phyloP scores from a whole-genome alignment of 2,888 invertebrate species.

The Endotricha flammealis region DNA sequence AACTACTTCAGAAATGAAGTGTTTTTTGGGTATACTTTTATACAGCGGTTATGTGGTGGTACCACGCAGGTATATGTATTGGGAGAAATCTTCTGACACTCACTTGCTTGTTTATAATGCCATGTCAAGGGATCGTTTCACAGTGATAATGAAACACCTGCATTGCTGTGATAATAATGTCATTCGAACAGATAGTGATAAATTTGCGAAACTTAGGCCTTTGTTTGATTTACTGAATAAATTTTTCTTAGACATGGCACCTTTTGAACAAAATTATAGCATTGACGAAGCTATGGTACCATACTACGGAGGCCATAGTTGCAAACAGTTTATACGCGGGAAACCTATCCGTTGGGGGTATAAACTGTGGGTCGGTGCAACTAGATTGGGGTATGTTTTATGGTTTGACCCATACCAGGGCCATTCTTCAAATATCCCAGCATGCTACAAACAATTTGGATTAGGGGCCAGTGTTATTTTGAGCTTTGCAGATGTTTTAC shows the following conservation, averaged over 20 bases:
- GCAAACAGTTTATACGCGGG: slow-evolving; percentile 11
- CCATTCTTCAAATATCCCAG: not conserved
- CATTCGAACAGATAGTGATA: slow-evolving; percentile 1
- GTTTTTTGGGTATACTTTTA: too few species aligned
- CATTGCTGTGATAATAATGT: too few species aligned
- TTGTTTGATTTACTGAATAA: slow-evolving; percentile 8
- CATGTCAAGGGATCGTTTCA: too few species aligned
- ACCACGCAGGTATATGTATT: too few species aligned
- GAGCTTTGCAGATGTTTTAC: slow-evolving; percentile 4
- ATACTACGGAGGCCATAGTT: slow-evolving; percentile 7
- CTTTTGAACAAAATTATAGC: slow-evolving; percentile 7
- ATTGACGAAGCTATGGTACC: too few species aligned
- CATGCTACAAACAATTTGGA: slow-evolving; percentile 8
- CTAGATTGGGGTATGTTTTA: slow-evolving; percentile 8
- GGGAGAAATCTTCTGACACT: not conserved
- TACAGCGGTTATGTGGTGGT: too few species aligned
- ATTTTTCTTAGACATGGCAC: slow-evolving; percentile 4
- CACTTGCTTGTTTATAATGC: too few species aligned
- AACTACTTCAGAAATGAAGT: too few species aligned
- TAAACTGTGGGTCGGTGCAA: slow-evolving; percentile 14
- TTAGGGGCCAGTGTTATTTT: slow-evolving; percentile 10
- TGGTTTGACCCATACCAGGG: slow-evolving; percentile 15
- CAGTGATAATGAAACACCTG: too few species aligned
- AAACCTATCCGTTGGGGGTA: slow-evolving; percentile 13
- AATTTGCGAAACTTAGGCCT: slow-evolving; percentile 9